A percentile compares a stretch with the other conserved stretches of the same genome.
Conservation (phyloP, 2,888 invertebrate genomes). For the Agrochola circellaris region DNA sequence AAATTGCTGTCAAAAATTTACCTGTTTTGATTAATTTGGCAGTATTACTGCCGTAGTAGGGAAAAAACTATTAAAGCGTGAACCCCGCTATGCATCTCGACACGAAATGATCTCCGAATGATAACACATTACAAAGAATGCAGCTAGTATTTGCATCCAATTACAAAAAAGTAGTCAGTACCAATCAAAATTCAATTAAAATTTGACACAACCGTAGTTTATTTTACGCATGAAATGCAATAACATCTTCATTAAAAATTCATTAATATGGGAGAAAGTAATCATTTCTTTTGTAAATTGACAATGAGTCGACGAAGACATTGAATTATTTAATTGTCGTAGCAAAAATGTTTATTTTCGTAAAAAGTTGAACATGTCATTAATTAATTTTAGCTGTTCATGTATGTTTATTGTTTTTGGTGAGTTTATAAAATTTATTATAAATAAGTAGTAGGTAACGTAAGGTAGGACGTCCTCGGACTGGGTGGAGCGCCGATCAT, state of each 20-base stretch:
- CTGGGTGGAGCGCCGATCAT: background rate
- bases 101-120: background rate
- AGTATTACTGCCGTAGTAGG: too few species aligned
- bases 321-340: background rate
- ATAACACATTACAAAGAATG: background rate
- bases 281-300: constrained; percentile 10
- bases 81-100: too few species aligned
- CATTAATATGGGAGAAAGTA: background rate
- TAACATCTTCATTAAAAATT: constrained; percentile 13
- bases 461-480: background rate
- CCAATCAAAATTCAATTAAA: constrained; percentile 50
- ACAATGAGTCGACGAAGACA: background rate
- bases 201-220: background rate
- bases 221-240: constrained; percentile 39
- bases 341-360: background rate
- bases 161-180: background rate
- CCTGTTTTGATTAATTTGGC: too few species aligned
- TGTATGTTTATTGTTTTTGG: constrained; percentile 32
- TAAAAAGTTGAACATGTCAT: constrained; percentile 26
- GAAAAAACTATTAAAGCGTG: background rate
- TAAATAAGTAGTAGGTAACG: background rate
- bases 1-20: too few species aligned
- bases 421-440: constrained; percentile 25
- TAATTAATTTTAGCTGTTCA: background rate
- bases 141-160: background rate